These are phyloP conservation scores for Herpailurus yagouaroundi DNA, from an alignment of 2,113 vertebrate species.

Conservation along the genomic window DNA sequence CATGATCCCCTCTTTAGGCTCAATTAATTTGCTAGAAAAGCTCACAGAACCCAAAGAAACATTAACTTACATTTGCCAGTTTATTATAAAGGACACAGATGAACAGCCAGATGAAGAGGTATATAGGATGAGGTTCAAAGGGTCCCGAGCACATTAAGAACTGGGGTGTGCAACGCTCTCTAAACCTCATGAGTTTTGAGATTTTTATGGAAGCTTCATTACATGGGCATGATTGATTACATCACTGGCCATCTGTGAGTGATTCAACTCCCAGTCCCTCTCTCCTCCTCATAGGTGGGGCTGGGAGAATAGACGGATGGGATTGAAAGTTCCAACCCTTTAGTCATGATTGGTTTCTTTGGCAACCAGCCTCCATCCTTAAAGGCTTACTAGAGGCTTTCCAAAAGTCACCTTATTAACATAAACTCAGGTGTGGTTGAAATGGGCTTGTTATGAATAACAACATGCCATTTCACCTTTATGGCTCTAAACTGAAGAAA, in stretches of 20 bases:
- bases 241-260: background rate
- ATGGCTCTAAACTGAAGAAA: background rate
- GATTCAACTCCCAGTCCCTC: background rate
- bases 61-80: background rate
- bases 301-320: too few species aligned
- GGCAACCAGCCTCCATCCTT: background rate
- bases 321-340: background rate
- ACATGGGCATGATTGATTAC: background rate
- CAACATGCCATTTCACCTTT: background rate
- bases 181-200: background rate
- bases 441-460: background rate
- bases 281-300: background rate
- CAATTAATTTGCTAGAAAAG: background rate
- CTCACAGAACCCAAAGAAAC: background rate
- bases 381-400: background rate
- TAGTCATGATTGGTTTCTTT: background rate
- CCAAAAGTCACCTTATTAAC: constrained; percentile 1
- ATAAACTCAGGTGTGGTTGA: background rate
- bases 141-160: background rate
- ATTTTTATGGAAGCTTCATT: background rate
- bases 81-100: background rate
- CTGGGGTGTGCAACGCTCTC: background rate
- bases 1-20: background rate
- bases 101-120: background rate
- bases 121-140: background rate